Base-by-base conservation (phyloP, 2,797 vertebrate genomes). In the Oreonectes daqikongensis region DNA sequence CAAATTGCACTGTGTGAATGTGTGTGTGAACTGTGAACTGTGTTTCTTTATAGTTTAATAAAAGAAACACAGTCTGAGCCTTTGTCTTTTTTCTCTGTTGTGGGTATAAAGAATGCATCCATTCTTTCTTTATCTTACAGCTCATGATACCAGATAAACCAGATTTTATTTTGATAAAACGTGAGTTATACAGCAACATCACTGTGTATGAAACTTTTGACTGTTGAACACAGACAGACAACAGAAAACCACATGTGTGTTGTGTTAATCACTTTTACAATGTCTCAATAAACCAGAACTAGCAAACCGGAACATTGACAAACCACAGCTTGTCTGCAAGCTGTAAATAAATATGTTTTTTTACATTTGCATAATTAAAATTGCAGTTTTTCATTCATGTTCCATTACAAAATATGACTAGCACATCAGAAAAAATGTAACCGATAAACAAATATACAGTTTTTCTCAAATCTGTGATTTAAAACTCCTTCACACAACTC, bases 41-140 rank as follows among this genome's bases (percentile, higher is more conserved):
- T 35, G 20, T 50, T n/a, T n/a, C n/a, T n/a, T n/a, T n/a, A n/a
- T n/a, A 15, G 22, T 26, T 46, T 22, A 24, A 65, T 48, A 63
- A 24, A 78, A 59, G 79, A 75, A 83, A 83, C 46, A 84, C 75
- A 82, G 85, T 84, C 74, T 72, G 73, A 74, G 72, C n/a, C 52
- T 28, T 83, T 79, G 66, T 78, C 15, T 30, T 3, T 59, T 59
- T 35, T 40, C 32, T 40, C 69, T 70, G 20, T 44, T 81, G 57
- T 74, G 59, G 72, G 64, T 30, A 86, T 82, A n/a, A 77, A 85
- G 63, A 87, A 86, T 81, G 64, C 76, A 80, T 81, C 74, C 75
- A 77, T 77, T 87, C 80, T 86, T 83, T 84, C 83, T 78, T 64
- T 84, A 61, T 69, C 50, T 35, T 81, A 70, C 66, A 55, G 52